A percentile compares a stretch with the other conserved stretches of the same genome.
These are phyloP conservation scores for Drosophila maculinotata DNA, from an alignment of 2,888 invertebrate species.

Conservation along the genomic window DNA sequence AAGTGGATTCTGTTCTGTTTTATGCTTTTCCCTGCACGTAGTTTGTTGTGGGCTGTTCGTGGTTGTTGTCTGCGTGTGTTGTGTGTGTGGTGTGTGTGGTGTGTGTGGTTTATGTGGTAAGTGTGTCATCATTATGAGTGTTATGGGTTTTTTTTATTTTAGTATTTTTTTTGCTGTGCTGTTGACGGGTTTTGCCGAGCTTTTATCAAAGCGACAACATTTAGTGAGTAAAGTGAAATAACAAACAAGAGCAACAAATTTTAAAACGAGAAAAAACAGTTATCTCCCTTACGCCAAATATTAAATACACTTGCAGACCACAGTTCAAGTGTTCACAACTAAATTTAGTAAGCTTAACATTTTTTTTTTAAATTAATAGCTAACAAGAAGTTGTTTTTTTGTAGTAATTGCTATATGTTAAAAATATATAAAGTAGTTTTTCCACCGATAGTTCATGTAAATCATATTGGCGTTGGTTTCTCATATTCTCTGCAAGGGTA, in stretches of 20 bases:
- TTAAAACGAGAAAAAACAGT: background rate
- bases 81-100: conserved; percentile 58
- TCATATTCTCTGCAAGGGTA: no score
- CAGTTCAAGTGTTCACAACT: no score
- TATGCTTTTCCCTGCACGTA: background rate
- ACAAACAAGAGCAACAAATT: conserved; percentile 1
- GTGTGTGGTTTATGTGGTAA: conserved; percentile 77
- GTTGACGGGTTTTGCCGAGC: conserved; percentile 37
- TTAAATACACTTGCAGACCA: background rate
- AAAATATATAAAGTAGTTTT: no score
- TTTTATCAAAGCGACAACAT: conserved; percentile 14
- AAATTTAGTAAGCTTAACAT: no score
- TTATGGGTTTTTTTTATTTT: conserved; percentile 56
- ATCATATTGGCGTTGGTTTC: no score
- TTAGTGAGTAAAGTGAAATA: conserved; percentile 8
- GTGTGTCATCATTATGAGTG: conserved; percentile 75
- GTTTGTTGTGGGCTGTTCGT: conserved; percentile 39
- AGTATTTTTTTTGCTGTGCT: conserved; percentile 11
- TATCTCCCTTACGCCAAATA: background rate
- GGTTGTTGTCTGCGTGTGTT: conserved; percentile 12
- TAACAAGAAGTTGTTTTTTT: no score
- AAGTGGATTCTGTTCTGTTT: conserved; percentile 7
- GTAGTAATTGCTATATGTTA: no score
- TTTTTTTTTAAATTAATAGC: no score
- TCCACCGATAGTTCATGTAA: no score